phyloP scores from a whole-genome alignment of 2,888 invertebrate species.

The Archips xylosteana region DNA sequence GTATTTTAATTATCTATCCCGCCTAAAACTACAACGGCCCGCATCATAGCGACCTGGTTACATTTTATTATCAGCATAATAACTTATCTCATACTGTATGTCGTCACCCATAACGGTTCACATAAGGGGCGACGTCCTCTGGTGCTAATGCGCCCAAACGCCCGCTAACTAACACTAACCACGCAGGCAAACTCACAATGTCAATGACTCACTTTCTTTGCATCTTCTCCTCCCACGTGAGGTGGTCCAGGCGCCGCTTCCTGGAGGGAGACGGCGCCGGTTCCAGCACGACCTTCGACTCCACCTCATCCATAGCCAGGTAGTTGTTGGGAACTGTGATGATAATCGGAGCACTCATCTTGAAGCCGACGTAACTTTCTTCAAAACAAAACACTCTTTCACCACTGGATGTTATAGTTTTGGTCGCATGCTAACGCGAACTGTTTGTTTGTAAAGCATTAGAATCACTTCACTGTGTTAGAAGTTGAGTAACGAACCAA shows the following conservation, averaged over 20 bases:
- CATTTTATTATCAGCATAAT: not conserved
- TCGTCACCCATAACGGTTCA: conserved; percentile 32
- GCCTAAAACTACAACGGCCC: not conserved
- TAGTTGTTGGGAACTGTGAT: conserved; percentile 82
- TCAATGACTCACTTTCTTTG: conserved; percentile 91
- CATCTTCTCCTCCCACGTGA: conserved; percentile 94
- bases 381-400: conserved; percentile 40
- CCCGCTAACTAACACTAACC: conserved; percentile 49
- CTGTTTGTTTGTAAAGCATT: conserved; percentile 35
- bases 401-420: conserved; percentile 32
- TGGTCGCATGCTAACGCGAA: conserved; percentile 37
- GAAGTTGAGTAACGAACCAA: conserved; percentile 39
- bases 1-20: not conserved
- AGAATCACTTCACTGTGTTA: conserved; percentile 41
- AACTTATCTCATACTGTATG: conserved; percentile 9
- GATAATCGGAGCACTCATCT: conserved; percentile 82
- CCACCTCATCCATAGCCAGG: conserved; percentile 70
- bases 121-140: conserved; percentile 37
- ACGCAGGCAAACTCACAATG: conserved; percentile 57
- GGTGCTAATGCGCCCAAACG: conserved; percentile 45
- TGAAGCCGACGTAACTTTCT: conserved; percentile 44
- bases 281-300: conserved; percentile 67
- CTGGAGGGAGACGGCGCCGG: conserved; percentile 68
- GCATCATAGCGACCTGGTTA: not conserved
- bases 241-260: conserved; percentile 92